Conservation (phyloP, 2,113 vertebrate genomes). For the Myotis davidii region DNA sequence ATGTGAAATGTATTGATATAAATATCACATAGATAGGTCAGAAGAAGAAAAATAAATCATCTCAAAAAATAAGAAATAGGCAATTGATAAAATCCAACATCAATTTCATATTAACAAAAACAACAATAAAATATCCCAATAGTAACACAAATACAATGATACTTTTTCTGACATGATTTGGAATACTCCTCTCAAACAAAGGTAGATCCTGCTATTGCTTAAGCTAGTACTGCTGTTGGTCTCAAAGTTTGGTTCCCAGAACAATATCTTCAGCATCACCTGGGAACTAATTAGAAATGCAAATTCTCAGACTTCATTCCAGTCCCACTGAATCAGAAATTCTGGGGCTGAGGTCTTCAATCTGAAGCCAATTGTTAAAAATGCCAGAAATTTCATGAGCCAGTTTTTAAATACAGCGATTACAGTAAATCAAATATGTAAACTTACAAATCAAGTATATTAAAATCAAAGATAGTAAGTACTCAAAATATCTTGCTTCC, state of each 20-base stretch:
- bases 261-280: background rate
- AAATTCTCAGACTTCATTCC: background rate
- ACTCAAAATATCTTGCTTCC: background rate
- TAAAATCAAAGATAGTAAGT: constrained; percentile 21
- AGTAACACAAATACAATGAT: background rate
- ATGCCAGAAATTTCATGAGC: background rate
- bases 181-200: background rate
- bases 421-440: background rate
- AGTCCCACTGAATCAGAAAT: background rate
- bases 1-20: background rate
- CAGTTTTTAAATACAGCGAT: background rate
- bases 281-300: background rate
- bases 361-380: background rate
- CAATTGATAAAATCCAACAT: constrained; percentile 18
- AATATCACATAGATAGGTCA: background rate
- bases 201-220: background rate
- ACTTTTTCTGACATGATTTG: background rate
- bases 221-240: background rate
- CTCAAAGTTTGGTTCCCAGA: background rate
- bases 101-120: background rate
- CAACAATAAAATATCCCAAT: background rate
- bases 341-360: background rate
- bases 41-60: background rate
- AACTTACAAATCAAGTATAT: background rate
- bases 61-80: constrained; percentile 10